A percentile compares a stretch with the other conserved stretches of the same genome.
phyloP scores from a whole-genome alignment of 1,140 invertebrate species.

The Rhopalosiphum maidis region DNA sequence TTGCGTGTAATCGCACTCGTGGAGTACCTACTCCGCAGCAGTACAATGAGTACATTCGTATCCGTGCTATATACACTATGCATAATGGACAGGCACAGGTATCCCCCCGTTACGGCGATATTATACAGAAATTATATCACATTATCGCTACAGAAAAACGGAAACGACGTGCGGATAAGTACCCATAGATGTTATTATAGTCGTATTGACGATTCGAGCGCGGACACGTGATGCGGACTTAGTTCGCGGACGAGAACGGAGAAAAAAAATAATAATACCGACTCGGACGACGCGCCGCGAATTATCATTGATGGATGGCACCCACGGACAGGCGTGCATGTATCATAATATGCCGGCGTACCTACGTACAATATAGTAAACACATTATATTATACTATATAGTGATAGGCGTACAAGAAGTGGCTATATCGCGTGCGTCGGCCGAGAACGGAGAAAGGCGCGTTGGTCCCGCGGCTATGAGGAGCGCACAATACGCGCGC shows the following conservation, averaged over 20 bases:
- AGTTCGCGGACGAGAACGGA: neutral
- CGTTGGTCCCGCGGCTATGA: neutral
- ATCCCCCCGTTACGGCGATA: too few relatives aligned
- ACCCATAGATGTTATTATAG: neutral
- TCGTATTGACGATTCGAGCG: neutral
- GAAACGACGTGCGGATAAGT: neutral
- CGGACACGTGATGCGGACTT: neutral
- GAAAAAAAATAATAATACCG: neutral
- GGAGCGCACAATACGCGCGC: neutral
- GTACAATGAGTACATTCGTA: neutral
- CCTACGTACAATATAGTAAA: too few relatives aligned
- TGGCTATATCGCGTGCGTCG: neutral
- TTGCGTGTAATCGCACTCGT: neutral
- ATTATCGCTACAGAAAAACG: neutral
- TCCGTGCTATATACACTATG: neutral
- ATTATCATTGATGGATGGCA: slow-evolving; percentile 19
- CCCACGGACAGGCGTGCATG: neutral
- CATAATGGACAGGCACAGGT: too few relatives aligned
- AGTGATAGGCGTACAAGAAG: neutral
- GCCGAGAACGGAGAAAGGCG: slow-evolving; percentile 17
- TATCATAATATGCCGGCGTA: neutral
- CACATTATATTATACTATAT: neutral
- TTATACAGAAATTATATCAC: too few relatives aligned
- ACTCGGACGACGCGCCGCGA: neutral
- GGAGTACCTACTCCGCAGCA: neutral